Evolutionary conservation across 1,140 invertebrate species (phyloP), one percentile per base, ranked within the genome.

Genomic region (Neoseiulus cucumeris): DNA sequence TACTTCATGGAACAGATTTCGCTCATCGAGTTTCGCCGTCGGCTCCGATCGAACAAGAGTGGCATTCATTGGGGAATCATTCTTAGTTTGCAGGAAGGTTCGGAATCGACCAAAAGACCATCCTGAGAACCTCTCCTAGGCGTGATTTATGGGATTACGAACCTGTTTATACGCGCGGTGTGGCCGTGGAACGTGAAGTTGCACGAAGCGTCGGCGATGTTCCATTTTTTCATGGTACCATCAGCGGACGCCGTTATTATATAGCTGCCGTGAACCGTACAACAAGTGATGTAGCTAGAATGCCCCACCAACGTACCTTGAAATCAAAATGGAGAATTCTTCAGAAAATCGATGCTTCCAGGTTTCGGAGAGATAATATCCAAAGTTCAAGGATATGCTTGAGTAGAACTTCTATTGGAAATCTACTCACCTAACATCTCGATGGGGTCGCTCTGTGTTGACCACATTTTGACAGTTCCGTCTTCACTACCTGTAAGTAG

Each of bases 401-500:
- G 4, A 39, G 33, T 39, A 9, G 33, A 9, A 39, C 9, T 9
- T 9, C 33, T 14, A 14, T 28, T 14, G 14, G 14, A 47, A 14
- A 4, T 28, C 5, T 7, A 25, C 51, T 71, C 47, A 1, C 80
- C 80, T 14, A 82, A 73, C 65, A 78, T 80, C 68, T 82, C 80
- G 65, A 76, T 77, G 9, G 73, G 71, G 7, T 74, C 72, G 0
- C 79, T 79, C 68, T 76, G 75, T 7, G 80, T 77, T 44, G 77
- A 77, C 79, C 80, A 81, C 42, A 81, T 70, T 7, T 76, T 67
- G 0, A 74, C 74, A 5, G 77, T 80, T 65, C 73, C 73, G 71
- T 81, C 80, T 66, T 82, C 80, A 30, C 77, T 77, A 4, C 79
- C 80, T 1, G 79, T 80, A 0, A 78, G 78, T 39, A 82, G 68